Evolutionary conservation across 2,888 invertebrate species (phyloP), one percentile per base, ranked within the genome.

Genomic region (Dioctria linearis): DNA sequence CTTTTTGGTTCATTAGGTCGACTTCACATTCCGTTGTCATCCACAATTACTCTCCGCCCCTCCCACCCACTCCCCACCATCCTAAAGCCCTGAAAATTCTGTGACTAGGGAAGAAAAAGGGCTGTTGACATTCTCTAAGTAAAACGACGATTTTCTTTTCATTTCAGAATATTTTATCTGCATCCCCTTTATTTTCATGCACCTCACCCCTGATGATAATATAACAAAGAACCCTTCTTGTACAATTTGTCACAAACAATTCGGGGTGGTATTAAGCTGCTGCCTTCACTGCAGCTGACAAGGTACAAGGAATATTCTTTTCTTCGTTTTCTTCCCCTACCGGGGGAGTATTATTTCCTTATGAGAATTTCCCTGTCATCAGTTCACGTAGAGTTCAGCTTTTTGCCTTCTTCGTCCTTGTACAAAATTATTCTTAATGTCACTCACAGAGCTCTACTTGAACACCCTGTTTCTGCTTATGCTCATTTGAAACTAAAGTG

Each of bases 241-340:
- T 69, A 69, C 49, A 51, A 39, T 69, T 51, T 69, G 69, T 69
- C 69, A 69, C 39, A 69, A 69, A 51, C 69, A 69, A 69, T 51
- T 69, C 51, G 11, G 4, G 39, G 39, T n/a, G 49, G 40, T 42
- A 65, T 42, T 42, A 8, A 42, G 65, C 65, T 40, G 65, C 65
- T 40, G 65, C 37, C 51, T 69, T 69, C 69, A 69, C 51, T 69
- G 69, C 69, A 69, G 49, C 69, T 69, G 69, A 69, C 69, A 69
- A 69, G 69, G 69, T 69, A 69, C 39, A 51, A 51, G 51, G 37
- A 39, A 39, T 46, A 67, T 43, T 46, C 25, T 25, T 25, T 25
- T 2, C 25, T 25, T 25, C 2, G 25, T 25, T 46, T 46, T 67
- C 43, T 25, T 67, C 37, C 67, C 46, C 25, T 46, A 43, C 46